Base-by-base conservation (phyloP, 2,797 vertebrate genomes). In the Taenioides sp. region DNA sequence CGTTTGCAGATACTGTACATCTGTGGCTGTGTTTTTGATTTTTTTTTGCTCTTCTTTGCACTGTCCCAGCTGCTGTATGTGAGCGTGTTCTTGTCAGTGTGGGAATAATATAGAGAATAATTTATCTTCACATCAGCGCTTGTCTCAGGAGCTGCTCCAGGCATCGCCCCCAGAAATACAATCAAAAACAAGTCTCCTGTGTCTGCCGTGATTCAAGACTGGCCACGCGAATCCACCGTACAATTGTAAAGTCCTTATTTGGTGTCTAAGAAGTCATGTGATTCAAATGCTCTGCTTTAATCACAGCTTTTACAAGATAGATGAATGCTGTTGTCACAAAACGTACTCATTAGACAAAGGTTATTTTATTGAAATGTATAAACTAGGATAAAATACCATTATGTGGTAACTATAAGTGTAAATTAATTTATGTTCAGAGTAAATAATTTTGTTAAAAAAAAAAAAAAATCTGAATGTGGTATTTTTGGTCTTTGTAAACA, bases 111-210 rank as follows among this genome's bases (percentile, higher is more conserved):
- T 54, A 65, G 37, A 78, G 73, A 80, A 80, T 57, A 57, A 74
- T 70, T 76, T n/a, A 78, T 83, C 78, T 73, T 61, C 67, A 77
- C 77, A 72, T 78, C 49, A 58, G 66, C 31, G 63, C 70, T 47
- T 71, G 63, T 71, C 60, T 74, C 60, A 78, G 47, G 28, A 75
- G 58, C 65, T 71, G 59, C 74, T 67, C 62, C 67, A 78, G 71
- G 66, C 78, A 67, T 69, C 59, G 49, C 67, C 57, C 75, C 61
- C n/a, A 70, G 67, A 77, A 83, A 74, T 81, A 76, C 70, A 70
- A 55, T 50, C n/a, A 37, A 52, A 71, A 59, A 27, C 22, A 69
- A 61, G 70, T 63, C 18, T 71, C 47, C 25, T 72, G 64, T 67
- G 52, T 77, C 75, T 77, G 68, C 70, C 72, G 55, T 40, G 28